These are phyloP conservation scores for Litocranius walleri DNA, from an alignment of 2,113 vertebrate species.

Conservation along the genomic window DNA sequence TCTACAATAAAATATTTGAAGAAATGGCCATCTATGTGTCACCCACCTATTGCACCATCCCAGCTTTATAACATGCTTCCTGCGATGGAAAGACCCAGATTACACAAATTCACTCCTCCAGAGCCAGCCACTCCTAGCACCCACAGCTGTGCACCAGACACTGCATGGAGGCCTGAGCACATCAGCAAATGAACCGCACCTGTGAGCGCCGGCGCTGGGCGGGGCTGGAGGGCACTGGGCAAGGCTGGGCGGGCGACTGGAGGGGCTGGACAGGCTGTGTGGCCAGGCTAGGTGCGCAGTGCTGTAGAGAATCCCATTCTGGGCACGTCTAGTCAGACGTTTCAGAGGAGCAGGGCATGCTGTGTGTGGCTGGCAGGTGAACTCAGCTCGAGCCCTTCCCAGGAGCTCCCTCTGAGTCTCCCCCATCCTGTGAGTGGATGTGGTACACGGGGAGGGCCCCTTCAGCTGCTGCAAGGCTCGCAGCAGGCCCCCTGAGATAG, in stretches of 20 bases:
- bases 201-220: rapidly evolving
- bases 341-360: rapidly evolving
- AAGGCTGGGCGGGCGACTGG: rapidly evolving
- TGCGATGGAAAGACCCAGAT: rapidly evolving
- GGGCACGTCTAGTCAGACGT: rapidly evolving
- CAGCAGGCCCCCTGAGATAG: not conserved
- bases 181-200: rapidly evolving
- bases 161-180: rapidly evolving
- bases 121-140: rapidly evolving
- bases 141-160: rapidly evolving
- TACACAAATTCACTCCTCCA: rapidly evolving
- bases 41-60: rapidly evolving
- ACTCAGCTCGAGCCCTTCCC: rapidly evolving
- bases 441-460: not conserved
- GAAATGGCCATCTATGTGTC: not conserved
- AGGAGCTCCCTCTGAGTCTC: not conserved
- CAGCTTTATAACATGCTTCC: rapidly evolving
- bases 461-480: rapidly evolving
- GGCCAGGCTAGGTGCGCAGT: rapidly evolving
- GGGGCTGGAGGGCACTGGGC: rapidly evolving
- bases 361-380: not conserved
- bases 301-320: not conserved
- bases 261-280: rapidly evolving
- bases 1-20: not conserved
- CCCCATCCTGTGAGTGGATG: rapidly evolving